Evolutionary conservation across 2,113 vertebrate genomes (phyloP).

Genomic region (Athene noctua): DNA sequence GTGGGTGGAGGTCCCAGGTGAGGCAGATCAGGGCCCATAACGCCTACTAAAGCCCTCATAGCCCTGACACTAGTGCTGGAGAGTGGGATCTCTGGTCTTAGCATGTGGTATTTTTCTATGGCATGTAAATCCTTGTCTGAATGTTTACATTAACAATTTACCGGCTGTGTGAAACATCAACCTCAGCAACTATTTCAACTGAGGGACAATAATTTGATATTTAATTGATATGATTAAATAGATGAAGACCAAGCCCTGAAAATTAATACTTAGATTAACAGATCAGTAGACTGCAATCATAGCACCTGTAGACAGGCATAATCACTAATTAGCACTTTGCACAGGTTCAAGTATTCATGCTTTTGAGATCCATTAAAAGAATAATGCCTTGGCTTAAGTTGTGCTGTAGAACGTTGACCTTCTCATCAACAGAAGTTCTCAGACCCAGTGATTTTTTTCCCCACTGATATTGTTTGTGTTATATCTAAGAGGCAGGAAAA

Average conservation of each 20-base stretch:
- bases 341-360: background rate
- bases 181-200: background rate
- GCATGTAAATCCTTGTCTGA: accelerated
- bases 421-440: background rate
- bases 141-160: background rate
- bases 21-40: background rate
- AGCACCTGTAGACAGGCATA: background rate
- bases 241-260: background rate
- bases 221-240: too few relatives aligned
- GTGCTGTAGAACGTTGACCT: background rate
- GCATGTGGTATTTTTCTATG: background rate
- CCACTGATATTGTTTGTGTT: background rate
- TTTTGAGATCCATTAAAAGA: background rate
- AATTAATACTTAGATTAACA: background rate
- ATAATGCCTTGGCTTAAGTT: background rate
- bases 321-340: background rate
- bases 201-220: background rate
- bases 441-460: background rate
- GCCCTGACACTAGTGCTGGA: background rate
- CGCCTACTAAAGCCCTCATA: background rate
- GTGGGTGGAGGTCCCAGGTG: background rate
- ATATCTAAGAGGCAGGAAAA: background rate
- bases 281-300: background rate
- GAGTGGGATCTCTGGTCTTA: background rate
- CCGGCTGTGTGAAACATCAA: background rate